phyloP scores from a whole-genome alignment of 2,888 invertebrate genomes.

The Hydroisotoma schaefferi region DNA sequence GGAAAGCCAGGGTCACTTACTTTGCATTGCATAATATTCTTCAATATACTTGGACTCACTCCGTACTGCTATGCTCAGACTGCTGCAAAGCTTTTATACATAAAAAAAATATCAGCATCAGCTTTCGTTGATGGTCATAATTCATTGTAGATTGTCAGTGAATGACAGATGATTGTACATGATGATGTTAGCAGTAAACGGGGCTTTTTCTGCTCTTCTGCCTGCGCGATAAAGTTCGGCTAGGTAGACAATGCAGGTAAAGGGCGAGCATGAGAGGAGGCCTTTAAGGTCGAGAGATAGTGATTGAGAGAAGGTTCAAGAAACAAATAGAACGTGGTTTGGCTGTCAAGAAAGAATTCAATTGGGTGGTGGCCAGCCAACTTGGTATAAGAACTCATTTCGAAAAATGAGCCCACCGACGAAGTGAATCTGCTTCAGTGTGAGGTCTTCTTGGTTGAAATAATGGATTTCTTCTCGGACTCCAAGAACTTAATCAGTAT shows the following conservation, averaged over 20 bases:
- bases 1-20: background rate
- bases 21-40: too few relatives aligned
- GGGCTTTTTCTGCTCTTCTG: background rate
- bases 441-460: slow-evolving; percentile 41
- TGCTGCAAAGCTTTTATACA: background rate
- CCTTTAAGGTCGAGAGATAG: too few relatives aligned
- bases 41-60: background rate
- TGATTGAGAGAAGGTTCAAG: slow-evolving; percentile 2
- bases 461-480: too few relatives aligned
- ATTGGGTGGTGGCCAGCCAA: slow-evolving; percentile 31
- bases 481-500: too few relatives aligned
- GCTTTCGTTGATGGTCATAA: slow-evolving; percentile 11
- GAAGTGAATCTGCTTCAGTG: slow-evolving; percentile 34
- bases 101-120: too few relatives aligned
- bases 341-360: slow-evolving; percentile 37
- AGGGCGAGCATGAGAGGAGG: too few relatives aligned
- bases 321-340: slow-evolving; percentile 38
- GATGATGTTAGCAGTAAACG: slow-evolving; percentile 12
- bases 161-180: slow-evolving; percentile 8
- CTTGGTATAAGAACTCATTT: slow-evolving; percentile 39
- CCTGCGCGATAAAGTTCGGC: background rate
- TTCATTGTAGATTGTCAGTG: slow-evolving; percentile 13
- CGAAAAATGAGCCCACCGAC: slow-evolving; percentile 48
- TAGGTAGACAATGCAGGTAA: too few relatives aligned
- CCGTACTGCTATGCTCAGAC: background rate